A percentile compares a stretch with the other conserved stretches of the same genome.
phyloP scores from a whole-genome alignment of 2,113 vertebrate genomes.

The Camelus bactrianus region DNA sequence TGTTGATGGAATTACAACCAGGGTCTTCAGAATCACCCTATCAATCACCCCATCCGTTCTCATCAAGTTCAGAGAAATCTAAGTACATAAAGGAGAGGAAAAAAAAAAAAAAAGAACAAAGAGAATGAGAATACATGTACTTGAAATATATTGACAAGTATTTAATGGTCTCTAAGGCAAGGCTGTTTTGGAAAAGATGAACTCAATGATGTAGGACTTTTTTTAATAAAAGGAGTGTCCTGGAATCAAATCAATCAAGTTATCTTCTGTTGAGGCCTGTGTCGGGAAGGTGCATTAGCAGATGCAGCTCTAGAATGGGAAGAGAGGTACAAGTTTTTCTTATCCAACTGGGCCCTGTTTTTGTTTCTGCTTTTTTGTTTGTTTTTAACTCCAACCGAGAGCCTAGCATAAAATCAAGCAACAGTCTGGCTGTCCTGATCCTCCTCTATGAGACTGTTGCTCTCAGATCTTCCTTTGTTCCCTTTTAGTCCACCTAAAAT shows the following conservation, averaged over 20 bases:
- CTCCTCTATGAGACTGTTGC: not conserved
- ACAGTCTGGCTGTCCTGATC: not conserved
- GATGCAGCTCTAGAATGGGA: not conserved
- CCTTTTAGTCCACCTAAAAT: not conserved
- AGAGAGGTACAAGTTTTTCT: not conserved
- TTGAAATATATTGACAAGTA: not conserved
- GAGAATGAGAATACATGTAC: not conserved
- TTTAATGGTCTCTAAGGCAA: not conserved
- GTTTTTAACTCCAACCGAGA: not conserved
- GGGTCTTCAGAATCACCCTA: not conserved
- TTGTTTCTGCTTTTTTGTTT: constrained; percentile 13
- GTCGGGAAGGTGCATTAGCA: not conserved
- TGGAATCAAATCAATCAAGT: not conserved
- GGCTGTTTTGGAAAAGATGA: not conserved
- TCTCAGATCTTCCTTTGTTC: not conserved
- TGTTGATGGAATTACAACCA: not conserved
- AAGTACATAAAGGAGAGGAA: not conserved
- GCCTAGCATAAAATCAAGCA: not conserved
- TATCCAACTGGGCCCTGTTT: not conserved
- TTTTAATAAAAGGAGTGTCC: not conserved
- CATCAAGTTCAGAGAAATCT: not conserved
- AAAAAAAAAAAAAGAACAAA: not conserved
- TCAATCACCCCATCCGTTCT: not conserved
- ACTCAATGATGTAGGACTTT: not conserved
- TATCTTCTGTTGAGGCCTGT: not conserved